phyloP scores from a whole-genome alignment of 2,797 vertebrate species.

The Dromococcyx pavoninus region DNA sequence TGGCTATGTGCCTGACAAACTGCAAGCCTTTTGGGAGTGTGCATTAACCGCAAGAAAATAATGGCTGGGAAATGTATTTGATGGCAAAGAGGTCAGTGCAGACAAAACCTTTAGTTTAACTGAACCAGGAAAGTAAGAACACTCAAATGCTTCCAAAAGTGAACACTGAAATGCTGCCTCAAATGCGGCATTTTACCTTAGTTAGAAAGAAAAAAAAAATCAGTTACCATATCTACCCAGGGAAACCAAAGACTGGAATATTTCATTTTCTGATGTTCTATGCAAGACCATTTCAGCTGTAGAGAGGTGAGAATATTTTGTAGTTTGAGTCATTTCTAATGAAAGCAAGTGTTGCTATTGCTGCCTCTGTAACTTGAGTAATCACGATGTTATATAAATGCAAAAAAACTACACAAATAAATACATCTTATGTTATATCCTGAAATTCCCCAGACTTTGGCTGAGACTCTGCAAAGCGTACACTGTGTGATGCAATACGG shows the following conservation, averaged over 20 bases:
- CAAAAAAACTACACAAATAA: neutral
- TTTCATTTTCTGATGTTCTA: neutral
- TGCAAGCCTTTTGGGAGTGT: neutral
- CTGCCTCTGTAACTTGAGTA: neutral
- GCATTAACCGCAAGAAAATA: neutral
- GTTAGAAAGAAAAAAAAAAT: neutral
- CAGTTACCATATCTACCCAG: neutral
- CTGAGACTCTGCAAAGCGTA: neutral
- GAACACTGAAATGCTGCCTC: neutral
- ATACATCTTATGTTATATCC: neutral
- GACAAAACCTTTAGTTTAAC: conserved; percentile 35
- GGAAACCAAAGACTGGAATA: neutral
- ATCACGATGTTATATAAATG: neutral
- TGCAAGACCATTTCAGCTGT: neutral
- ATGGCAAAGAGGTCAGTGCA: neutral
- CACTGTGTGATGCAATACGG: neutral
- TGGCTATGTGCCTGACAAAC: neutral
- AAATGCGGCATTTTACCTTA: neutral
- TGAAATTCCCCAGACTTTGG: neutral
- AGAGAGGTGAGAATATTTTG: neutral
- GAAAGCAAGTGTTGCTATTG: neutral
- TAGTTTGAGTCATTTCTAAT: neutral
- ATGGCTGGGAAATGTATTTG: neutral
- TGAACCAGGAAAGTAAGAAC: neutral
- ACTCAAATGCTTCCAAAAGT: neutral